These are phyloP conservation scores for Tineola bisselliella DNA, from an alignment of 2,888 invertebrate genomes.

Conservation along the genomic window DNA sequence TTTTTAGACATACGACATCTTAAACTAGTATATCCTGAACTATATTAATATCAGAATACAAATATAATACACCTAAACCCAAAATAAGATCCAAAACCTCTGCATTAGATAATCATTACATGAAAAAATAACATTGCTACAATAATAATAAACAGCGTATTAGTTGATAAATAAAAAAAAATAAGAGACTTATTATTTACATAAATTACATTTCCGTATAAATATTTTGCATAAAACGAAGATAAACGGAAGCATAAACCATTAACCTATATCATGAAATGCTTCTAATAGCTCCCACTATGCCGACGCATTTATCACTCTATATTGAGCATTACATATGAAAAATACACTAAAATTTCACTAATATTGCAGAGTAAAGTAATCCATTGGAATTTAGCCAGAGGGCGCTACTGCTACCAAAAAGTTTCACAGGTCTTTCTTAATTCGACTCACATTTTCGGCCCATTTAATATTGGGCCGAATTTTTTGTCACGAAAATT, in stretches of 20 bases:
- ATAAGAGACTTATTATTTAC: no score
- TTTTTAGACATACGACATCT: no score
- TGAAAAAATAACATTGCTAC: no score
- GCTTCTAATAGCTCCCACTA: not conserved
- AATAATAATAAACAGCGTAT: no score
- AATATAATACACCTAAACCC: no score
- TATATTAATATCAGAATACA: no score
- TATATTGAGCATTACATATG: not conserved
- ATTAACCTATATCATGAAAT: not conserved
- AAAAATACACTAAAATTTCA: not conserved
- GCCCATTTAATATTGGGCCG: not conserved
- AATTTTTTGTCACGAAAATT: not conserved
- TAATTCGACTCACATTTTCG: not conserved
- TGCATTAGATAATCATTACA: no score
- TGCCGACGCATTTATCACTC: not conserved
- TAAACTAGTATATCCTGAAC: no score
- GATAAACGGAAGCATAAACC: not conserved
- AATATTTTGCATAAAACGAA: not conserved
- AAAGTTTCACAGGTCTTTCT: not conserved
- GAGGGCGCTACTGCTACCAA: not conserved
- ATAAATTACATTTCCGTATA: no score
- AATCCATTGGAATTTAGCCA: not conserved
- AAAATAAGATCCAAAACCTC: no score
- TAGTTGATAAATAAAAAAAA: no score
- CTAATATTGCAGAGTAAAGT: not conserved